Percentiles rank a stretch among this genome's conserved stretches.
These are phyloP conservation scores for Danio jaintianensis DNA, from an alignment of 2,797 vertebrate genomes.

Conservation along the genomic window DNA sequence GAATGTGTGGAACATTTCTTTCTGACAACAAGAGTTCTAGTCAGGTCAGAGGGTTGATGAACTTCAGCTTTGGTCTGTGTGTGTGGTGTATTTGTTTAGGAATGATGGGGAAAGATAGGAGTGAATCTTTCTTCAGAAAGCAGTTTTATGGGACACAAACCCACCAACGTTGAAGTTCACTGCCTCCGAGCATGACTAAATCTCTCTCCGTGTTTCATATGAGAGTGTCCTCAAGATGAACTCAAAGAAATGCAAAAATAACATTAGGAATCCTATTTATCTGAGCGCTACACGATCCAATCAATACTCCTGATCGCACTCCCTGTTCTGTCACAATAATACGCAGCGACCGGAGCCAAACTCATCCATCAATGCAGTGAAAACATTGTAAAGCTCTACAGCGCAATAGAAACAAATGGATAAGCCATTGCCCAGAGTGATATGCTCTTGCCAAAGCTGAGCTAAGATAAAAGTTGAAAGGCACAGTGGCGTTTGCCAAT, in stretches of 20 bases:
- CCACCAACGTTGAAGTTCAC: slow-evolving; percentile 9
- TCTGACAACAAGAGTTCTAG: not conserved
- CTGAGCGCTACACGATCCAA: slow-evolving; percentile 3
- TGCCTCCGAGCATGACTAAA: not conserved
- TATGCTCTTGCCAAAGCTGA: slow-evolving; percentile 52
- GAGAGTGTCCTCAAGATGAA: not conserved
- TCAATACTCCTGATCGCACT: slow-evolving; percentile 37
- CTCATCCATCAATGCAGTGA: slow-evolving; percentile 48
- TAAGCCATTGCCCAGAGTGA: slow-evolving; percentile 52
- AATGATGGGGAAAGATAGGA: slow-evolving; percentile 1
- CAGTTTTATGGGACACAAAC: not conserved
- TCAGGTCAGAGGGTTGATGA: not conserved
- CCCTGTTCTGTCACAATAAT: slow-evolving; percentile 15
- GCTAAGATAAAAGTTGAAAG: slow-evolving; percentile 43
- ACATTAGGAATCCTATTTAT: slow-evolving; percentile 17
- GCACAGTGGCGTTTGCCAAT: slow-evolving; percentile 21
- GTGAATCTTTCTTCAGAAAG: not conserved
- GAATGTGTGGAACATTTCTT: not conserved
- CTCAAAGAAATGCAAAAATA: not conserved
- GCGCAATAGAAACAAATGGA: slow-evolving; percentile 40
- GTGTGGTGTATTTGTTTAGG: not conserved
- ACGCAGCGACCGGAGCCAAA: slow-evolving; percentile 33
- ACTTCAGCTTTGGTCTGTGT: slow-evolving; percentile 21
- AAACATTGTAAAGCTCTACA: slow-evolving; percentile 52
- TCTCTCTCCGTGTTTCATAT: not conserved